Percentiles rank a stretch among this genome's conserved stretches.
Conservation (phyloP, 2,888 invertebrate species). For the Chymomyza fuscimana region DNA sequence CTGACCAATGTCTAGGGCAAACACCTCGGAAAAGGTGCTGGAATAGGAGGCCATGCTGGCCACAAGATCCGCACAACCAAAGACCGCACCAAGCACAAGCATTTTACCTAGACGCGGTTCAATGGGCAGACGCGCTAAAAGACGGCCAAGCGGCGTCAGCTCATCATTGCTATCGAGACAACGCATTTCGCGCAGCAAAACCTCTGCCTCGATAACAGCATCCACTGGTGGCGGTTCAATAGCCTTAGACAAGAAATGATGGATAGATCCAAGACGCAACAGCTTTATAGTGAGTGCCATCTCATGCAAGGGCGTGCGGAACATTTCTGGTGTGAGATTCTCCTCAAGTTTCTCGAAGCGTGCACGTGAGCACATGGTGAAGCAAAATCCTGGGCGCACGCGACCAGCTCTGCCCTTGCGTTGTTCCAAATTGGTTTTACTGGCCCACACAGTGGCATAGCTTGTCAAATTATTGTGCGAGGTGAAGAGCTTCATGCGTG, state of each 20-base stretch:
- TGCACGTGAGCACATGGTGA: slow-evolving; percentile 92
- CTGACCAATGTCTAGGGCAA: slow-evolving; percentile 88
- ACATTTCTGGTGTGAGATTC: slow-evolving; percentile 98
- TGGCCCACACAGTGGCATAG: slow-evolving; percentile 98
- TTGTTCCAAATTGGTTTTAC: slow-evolving; percentile 96
- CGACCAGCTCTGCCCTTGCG: slow-evolving; percentile 93
- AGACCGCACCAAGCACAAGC: slow-evolving; percentile 95
- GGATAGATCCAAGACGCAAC: slow-evolving; percentile 93
- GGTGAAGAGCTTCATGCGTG: slow-evolving; percentile 98
- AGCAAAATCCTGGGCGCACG: slow-evolving; percentile 95
- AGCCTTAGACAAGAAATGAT: slow-evolving; percentile 96
- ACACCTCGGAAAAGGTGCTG: slow-evolving; percentile 97
- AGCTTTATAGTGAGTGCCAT: slow-evolving; percentile 93
- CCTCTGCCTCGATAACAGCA: slow-evolving; percentile 98
- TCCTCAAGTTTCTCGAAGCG: slow-evolving; percentile 88
- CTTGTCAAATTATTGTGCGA: slow-evolving; percentile 99
- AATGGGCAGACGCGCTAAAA: slow-evolving; percentile 96
- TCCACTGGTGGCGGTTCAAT: slow-evolving; percentile 98
- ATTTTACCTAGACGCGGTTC: slow-evolving; percentile 98
- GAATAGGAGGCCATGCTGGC: slow-evolving; percentile 97
- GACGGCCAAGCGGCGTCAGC: slow-evolving; percentile 94
- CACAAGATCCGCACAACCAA: slow-evolving; percentile 93
- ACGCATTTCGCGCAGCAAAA: slow-evolving; percentile 89
- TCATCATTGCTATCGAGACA: slow-evolving; percentile 93
- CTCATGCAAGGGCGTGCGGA: slow-evolving; percentile 97